Evolutionary conservation across 2,113 vertebrate species (phyloP).

Genomic region (Spilogale gracilis): DNA sequence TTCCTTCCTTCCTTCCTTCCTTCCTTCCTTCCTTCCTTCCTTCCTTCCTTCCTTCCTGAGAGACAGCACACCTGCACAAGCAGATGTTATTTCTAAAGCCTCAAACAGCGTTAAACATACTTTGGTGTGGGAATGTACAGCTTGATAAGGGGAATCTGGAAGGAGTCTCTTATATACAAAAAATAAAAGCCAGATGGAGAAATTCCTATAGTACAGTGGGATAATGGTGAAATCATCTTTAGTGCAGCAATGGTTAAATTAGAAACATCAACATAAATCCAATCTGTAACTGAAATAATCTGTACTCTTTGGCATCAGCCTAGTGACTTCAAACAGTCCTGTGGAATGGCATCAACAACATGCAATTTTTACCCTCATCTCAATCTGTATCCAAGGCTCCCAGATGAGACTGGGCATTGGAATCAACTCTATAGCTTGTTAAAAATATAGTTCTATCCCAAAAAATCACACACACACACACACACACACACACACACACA

Average conservation of each 20-base stretch:
- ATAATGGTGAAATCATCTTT: constrained; percentile 23
- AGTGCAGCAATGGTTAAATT: neutral
- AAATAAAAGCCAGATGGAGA: constrained; percentile 1
- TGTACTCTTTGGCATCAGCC: neutral
- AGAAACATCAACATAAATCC: neutral
- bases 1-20: too few relatives aligned
- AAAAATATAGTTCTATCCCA: neutral
- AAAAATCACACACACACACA: neutral
- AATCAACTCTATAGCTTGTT: constrained; percentile 23
- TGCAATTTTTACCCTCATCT: neutral
- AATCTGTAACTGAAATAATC: constrained; percentile 19
- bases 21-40: too few relatives aligned
- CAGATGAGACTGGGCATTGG: neutral
- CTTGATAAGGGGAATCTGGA: neutral
- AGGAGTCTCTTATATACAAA: neutral
- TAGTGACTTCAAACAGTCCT: neutral
- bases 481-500: too few relatives aligned
- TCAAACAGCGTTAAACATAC: neutral
- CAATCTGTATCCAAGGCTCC: neutral
- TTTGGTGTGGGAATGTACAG: neutral
- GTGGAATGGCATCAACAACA: neutral
- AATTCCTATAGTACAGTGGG: neutral
- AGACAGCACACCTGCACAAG: neutral
- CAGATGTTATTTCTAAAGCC: neutral
- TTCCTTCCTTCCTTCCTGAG: neutral